A percentile compares a stretch with the other conserved stretches of the same genome.
These are phyloP conservation scores for Diplolepis rosae DNA, from an alignment of 2,888 invertebrate genomes.

Conservation along the genomic window DNA sequence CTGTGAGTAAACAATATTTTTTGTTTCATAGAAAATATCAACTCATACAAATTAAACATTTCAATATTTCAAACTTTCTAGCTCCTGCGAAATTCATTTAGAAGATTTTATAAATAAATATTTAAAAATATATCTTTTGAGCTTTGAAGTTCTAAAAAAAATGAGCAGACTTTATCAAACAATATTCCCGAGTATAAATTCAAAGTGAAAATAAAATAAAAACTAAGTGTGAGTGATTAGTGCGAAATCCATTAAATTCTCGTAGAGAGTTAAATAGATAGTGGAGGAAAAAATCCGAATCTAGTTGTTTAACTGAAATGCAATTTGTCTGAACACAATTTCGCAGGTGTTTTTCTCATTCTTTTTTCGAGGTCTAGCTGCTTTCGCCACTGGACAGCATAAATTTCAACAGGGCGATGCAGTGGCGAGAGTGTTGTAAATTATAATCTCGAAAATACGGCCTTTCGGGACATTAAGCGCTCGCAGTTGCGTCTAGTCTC, in stretches of 20 bases:
- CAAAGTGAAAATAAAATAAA: too few relatives aligned
- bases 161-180: too few relatives aligned
- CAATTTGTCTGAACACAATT: conserved; percentile 33
- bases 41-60: too few relatives aligned
- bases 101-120: too few relatives aligned
- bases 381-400: conserved; percentile 42
- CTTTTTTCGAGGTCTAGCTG: conserved; percentile 18
- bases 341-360: conserved; percentile 14
- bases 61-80: too few relatives aligned
- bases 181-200: too few relatives aligned
- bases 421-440: conserved; percentile 49
- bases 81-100: too few relatives aligned
- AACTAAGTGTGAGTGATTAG: not conserved
- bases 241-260: not conserved
- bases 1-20: too few relatives aligned
- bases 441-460: conserved; percentile 63
- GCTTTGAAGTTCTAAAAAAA: too few relatives aligned
- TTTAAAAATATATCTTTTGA: too few relatives aligned
- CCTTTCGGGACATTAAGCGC: conserved; percentile 63
- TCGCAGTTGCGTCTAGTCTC: conserved; percentile 37
- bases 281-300: not conserved
- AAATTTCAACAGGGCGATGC: conserved; percentile 43
- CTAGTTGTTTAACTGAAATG: conserved; percentile 28
- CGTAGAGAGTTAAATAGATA: not conserved
- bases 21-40: too few relatives aligned